Conservation (phyloP, 2,888 invertebrate genomes). For the Lydus trimaculatus region DNA sequence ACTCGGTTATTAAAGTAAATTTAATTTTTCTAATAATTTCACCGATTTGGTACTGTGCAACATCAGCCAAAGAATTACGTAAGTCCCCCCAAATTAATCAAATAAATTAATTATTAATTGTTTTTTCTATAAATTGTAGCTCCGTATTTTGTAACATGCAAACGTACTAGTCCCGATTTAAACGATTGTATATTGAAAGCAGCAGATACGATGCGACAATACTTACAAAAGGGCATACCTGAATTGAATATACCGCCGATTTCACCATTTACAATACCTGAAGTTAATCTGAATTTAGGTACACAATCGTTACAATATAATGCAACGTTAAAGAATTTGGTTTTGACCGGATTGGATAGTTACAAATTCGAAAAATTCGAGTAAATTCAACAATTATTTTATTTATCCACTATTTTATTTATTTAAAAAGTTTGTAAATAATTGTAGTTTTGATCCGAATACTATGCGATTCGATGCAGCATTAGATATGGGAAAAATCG, state of each 20-base stretch:
- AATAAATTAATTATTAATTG: not conserved
- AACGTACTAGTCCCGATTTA: conserved; percentile 56
- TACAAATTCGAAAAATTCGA: conserved; percentile 24
- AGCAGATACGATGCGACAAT: conserved; percentile 55
- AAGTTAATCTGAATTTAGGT: conserved; percentile 39
- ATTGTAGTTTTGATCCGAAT: conserved; percentile 44
- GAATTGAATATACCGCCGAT: conserved; percentile 58
- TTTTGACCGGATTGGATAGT: conserved; percentile 21
- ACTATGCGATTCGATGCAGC: conserved; percentile 40
- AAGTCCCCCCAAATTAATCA: conserved; percentile 7
- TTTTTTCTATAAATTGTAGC: conserved; percentile 44
- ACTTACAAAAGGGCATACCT: conserved; percentile 57
- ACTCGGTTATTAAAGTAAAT: not conserved
- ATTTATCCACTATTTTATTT: not conserved
- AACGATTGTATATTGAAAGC: conserved; percentile 58
- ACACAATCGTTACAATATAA: conserved; percentile 20
- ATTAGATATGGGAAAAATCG: conserved; percentile 35
- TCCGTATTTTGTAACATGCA: conserved; percentile 57
- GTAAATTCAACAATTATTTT: conserved; percentile 26
- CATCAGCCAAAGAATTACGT: conserved; percentile 7
- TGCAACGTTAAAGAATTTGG: conserved; percentile 16
- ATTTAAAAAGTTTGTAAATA: not conserved
- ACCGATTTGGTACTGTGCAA: not conserved
- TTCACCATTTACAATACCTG: conserved; percentile 58
- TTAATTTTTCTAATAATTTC: not conserved